Percentiles rank a stretch among this genome's conserved stretches.
phyloP scores from a whole-genome alignment of 2,113 vertebrate species.

The Centrocercus urophasianus region DNA sequence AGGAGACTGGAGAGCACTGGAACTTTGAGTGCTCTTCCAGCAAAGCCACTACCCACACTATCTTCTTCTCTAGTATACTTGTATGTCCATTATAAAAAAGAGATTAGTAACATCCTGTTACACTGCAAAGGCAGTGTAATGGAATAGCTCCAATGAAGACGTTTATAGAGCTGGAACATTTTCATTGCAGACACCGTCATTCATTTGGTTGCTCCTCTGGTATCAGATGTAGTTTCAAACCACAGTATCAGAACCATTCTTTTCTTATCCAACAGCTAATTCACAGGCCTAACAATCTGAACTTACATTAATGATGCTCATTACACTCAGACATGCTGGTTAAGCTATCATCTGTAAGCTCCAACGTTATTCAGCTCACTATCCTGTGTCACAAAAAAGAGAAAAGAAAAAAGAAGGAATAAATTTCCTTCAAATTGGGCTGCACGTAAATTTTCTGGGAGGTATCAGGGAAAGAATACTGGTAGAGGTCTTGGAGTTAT shows the following conservation, averaged over 20 bases:
- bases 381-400: neutral
- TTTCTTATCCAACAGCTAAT: neutral
- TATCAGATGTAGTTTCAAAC: neutral
- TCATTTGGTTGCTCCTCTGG: neutral
- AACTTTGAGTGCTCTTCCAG: neutral
- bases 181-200: neutral
- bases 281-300: neutral
- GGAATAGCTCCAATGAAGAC: neutral
- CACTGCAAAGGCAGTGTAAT: neutral
- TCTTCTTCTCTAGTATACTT: neutral
- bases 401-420: neutral
- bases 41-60: neutral
- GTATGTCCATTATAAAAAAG: neutral
- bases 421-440: neutral
- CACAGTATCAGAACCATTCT: neutral
- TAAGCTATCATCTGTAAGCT: neutral
- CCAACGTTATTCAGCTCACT: neutral
- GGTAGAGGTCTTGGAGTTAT: neutral
- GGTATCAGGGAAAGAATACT: neutral
- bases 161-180: neutral
- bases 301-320: neutral
- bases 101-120: neutral
- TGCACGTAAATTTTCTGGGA: neutral
- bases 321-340: neutral
- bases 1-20: neutral